Conservation (phyloP, 2,113 vertebrate genomes). For the Dipodomys stephensi region DNA sequence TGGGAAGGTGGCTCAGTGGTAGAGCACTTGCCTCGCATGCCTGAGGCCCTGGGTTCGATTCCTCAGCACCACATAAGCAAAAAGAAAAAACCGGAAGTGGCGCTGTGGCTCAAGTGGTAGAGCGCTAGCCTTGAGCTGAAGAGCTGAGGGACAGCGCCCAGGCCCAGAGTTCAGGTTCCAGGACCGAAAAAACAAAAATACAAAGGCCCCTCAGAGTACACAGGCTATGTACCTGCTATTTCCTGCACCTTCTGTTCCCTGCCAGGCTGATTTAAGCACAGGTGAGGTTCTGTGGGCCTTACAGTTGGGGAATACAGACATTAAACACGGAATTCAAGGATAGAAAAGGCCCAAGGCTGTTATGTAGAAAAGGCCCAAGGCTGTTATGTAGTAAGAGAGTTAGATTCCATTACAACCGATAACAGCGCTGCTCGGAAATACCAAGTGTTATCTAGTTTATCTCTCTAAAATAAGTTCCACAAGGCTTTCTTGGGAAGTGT, state of each 20-base stretch:
- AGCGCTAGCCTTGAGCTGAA: no score
- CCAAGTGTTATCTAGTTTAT: background rate
- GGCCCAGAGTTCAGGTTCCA: no score
- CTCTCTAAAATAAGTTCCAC: background rate
- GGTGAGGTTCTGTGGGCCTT: background rate
- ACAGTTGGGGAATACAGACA: background rate
- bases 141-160: no score
- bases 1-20: no score
- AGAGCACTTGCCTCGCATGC: no score
- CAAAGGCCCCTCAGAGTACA: background rate
- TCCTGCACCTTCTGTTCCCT: background rate
- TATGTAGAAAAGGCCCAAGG: background rate
- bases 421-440: background rate
- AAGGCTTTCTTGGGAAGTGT: background rate
- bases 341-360: background rate
- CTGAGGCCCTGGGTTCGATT: no score
- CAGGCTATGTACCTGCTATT: background rate
- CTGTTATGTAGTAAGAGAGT: background rate
- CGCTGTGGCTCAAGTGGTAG: no score
- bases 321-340: background rate
- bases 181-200: no score
- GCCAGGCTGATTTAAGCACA: background rate
- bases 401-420: background rate
- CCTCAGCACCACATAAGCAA: no score
- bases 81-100: no score